Percentiles rank a stretch among this genome's conserved stretches.
Conservation (phyloP, 2,888 invertebrate species). For the Hypselothyrea guttata region DNA sequence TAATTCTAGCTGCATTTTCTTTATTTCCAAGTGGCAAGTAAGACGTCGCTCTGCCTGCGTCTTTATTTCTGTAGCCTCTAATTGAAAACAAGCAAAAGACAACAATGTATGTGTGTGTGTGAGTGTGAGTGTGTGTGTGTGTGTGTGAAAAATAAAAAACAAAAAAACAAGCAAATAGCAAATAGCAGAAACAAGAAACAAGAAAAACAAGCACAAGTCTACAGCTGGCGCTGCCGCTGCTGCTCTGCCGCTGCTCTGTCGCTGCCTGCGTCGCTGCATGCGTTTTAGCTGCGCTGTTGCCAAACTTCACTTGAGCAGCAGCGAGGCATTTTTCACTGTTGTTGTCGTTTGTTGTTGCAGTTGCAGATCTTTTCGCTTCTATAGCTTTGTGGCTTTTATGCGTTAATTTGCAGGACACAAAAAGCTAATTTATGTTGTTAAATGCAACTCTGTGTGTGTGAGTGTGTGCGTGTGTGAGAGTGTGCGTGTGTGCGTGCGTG, state of each 20-base stretch:
- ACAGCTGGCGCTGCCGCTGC: conserved; percentile 44
- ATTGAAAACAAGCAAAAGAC: conserved; percentile 72
- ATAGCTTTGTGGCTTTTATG: conserved; percentile 27
- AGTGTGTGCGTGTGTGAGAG: conserved; percentile 5
- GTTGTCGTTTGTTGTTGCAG: conserved; percentile 19
- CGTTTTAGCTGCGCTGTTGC: conserved; percentile 55
- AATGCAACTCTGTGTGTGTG: conserved; percentile 22
- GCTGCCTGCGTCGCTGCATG: conserved; percentile 18
- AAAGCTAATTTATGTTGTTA: conserved; percentile 41
- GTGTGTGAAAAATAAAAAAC: conserved; percentile 23
- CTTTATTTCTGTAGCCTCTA: conserved; percentile 48
- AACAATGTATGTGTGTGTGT: conserved; percentile 17
- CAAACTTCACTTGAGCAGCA: conserved; percentile 47
- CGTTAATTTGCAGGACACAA: conserved; percentile 64
- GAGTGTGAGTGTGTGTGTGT: conserved; percentile 15
- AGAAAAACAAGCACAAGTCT: conserved; percentile 45
- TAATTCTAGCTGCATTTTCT: too few relatives aligned
- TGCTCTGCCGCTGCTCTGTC: neutral
- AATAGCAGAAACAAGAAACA: conserved; percentile 14
- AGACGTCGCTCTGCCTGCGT: too few relatives aligned
- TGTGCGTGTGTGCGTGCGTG: neutral
- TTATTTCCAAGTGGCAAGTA: too few relatives aligned
- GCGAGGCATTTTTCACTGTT: conserved; percentile 45
- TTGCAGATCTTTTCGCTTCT: conserved; percentile 25
- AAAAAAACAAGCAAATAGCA: neutral